phyloP scores from a whole-genome alignment of 2,113 vertebrate species.

The Panurus biarmicus region DNA sequence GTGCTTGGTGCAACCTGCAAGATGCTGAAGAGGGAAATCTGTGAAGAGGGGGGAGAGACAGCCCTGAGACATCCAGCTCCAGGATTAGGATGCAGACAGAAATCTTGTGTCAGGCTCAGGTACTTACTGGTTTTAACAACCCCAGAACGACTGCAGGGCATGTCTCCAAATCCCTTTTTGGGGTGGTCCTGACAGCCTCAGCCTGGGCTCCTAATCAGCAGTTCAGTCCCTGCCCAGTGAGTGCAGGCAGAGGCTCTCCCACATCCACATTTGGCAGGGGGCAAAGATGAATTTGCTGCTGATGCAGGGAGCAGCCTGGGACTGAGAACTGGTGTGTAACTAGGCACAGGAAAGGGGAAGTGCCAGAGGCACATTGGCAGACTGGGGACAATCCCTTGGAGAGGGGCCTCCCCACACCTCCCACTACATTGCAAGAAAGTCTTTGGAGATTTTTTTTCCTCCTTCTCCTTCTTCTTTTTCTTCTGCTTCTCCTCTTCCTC shows the following conservation, averaged over 20 bases:
- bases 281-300: background rate
- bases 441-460: background rate
- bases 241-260: background rate
- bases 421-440: background rate
- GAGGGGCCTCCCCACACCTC: background rate
- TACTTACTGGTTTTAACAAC: background rate
- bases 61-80: background rate
- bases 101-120: background rate
- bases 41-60: background rate
- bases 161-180: background rate
- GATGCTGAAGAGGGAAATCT: background rate
- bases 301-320: background rate
- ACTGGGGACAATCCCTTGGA: background rate
- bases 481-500: background rate
- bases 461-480: background rate
- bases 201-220: background rate
- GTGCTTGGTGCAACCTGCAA: background rate
- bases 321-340: background rate
- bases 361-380: fast-evolving
- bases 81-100: background rate
- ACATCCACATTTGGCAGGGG: background rate
- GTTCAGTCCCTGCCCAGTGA: background rate
- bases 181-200: background rate
- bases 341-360: background rate
- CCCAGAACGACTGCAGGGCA: background rate